These are phyloP conservation scores for Bombus huntii DNA, from an alignment of 1,140 invertebrate genomes.

Conservation along the genomic window DNA sequence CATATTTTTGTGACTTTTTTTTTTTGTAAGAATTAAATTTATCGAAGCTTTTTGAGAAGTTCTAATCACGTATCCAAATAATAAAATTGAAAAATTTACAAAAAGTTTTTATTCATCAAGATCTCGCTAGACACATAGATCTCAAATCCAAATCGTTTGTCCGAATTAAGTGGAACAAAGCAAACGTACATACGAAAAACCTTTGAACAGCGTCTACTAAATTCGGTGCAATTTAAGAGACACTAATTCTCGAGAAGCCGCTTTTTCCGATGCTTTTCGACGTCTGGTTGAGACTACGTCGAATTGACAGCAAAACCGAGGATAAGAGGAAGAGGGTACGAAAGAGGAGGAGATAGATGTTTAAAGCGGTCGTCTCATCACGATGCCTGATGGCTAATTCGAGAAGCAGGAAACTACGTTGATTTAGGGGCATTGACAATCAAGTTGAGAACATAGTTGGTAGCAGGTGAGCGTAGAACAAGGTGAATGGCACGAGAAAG, in stretches of 20 bases:
- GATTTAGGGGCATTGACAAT: conserved; percentile 63
- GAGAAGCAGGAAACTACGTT: conserved; percentile 50
- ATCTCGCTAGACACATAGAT: no score
- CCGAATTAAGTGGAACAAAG: not conserved
- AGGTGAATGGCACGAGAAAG: conserved; percentile 37
- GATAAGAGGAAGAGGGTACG: no score
- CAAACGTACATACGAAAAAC: no score
- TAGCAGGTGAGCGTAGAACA: conserved; percentile 43
- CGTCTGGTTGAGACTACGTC: not conserved
- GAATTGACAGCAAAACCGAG: conserved; percentile 10
- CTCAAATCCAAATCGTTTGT: not conserved
- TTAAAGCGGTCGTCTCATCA: not conserved
- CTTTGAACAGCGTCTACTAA: not conserved
- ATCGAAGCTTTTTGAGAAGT: no score
- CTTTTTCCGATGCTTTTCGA: conserved; percentile 5
- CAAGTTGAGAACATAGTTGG: conserved; percentile 56
- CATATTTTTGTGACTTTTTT: no score
- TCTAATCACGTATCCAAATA: no score
- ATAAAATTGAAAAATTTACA: no score
- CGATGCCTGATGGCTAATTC: conserved; percentile 38
- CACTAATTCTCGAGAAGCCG: not conserved
- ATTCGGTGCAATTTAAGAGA: conserved; percentile 20
- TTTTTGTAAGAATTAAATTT: no score
- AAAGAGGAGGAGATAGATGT: not conserved
- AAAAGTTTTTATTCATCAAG: no score